Base-by-base conservation (phyloP, 2,797 vertebrate species). In the Gymnocypris eckloni region DNA sequence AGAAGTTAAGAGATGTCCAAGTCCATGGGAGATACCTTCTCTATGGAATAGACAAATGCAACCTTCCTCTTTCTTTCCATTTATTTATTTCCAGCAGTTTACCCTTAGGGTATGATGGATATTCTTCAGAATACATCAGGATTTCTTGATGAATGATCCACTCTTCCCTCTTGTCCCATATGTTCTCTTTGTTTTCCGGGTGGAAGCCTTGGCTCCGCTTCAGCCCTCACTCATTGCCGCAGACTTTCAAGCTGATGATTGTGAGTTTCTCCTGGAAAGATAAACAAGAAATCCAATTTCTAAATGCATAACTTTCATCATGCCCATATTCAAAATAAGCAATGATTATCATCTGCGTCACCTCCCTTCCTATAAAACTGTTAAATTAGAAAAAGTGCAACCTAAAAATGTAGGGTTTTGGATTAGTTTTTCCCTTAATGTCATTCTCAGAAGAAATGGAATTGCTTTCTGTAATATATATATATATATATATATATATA, bases 181-280 rank as follows among this genome's bases (percentile, higher is more conserved):
- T 90, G 87, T 80, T 88, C 83, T 67, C 78, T 87, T 83, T 85
- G 87, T 88, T 90, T 90, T 88, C 73, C 15, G 12, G 52, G 70
- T 70, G 28, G 22, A 84, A 66, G 50, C 81, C 33, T 82, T 87
- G 87, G 85, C 85, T 43, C 84, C 33, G 67, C 73, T 87, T 86
- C 84, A 87, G 64, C 86, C 81, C 39, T 87, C 52, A 20, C 76
- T 66, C 66, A 87, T 79, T 84, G 81, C 64, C 33, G 6, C 25
- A 6, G 18, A 70, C 43, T 79, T 79, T 82, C 18, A 33, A 69
- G 52, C 75, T 75, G 83, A 83, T 33, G 67, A 70, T 61, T 45
- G 71, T 61, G n/a, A 80, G 41, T 20, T 79, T 82, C 7, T 45
- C 54, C 13, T 59, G 22, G 39, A 86, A 71, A 66, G 48, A 79